A percentile compares a stretch with the other conserved stretches of the same genome.
Conservation (phyloP, 2,113 vertebrate genomes). For the Cynopterus brachyotis region DNA sequence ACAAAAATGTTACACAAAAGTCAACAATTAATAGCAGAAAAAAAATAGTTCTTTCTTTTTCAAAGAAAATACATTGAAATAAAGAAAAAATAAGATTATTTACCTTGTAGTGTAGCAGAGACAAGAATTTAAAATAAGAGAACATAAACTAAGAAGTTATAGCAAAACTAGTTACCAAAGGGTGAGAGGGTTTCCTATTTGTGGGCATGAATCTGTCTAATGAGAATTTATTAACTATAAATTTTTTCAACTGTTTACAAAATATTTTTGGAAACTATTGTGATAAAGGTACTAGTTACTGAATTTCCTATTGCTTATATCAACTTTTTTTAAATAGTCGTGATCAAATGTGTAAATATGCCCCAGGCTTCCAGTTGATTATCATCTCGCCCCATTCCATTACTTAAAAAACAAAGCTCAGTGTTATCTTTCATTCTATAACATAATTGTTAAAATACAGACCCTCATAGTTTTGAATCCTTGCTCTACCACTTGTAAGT, state of each 20-base stretch:
- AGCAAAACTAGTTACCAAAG: background rate
- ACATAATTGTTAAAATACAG: background rate
- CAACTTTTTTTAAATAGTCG: background rate
- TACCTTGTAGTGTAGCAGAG: background rate
- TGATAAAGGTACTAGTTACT: background rate
- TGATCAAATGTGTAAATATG: background rate
- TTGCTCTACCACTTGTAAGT: background rate
- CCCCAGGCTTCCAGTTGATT: background rate
- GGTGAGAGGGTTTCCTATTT: background rate
- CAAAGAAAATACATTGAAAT: conserved; percentile 12
- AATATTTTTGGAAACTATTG: background rate
- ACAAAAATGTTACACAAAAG: conserved; percentile 38
- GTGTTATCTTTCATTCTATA: background rate
- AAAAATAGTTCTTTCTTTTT: conserved; percentile 12
- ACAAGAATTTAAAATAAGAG: conserved; percentile 27
- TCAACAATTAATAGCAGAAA: conserved; percentile 5
- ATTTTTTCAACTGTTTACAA: background rate
- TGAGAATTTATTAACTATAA: background rate
- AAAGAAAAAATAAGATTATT: background rate
- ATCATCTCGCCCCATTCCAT: background rate
- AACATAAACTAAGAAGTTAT: background rate
- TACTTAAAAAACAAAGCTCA: background rate
- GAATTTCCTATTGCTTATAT: background rate
- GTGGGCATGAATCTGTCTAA: background rate
- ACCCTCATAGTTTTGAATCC: background rate